Conservation (phyloP, 1,140 invertebrate genomes). For the Drosophila albomicans region DNA sequence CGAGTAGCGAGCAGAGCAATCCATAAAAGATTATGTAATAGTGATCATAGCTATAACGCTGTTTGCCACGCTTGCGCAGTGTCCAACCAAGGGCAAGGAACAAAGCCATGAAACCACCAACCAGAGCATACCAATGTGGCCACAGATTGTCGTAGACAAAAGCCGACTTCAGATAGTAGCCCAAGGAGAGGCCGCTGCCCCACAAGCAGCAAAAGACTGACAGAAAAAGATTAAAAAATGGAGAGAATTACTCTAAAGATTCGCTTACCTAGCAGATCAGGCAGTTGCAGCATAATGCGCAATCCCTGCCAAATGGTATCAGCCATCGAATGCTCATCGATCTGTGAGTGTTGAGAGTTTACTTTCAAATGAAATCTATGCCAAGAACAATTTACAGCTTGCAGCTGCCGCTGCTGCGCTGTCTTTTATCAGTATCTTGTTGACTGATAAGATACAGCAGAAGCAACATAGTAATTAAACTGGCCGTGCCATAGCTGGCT, state of each 20-base stretch:
- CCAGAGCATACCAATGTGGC: conserved; percentile 69
- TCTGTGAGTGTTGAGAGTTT: conserved; percentile 25
- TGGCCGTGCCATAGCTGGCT: background rate
- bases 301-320: conserved; percentile 57
- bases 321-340: conserved; percentile 44
- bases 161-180: conserved; percentile 76
- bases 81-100: conserved; percentile 63
- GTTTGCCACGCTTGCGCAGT: conserved; percentile 59
- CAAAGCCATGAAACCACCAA: conserved; percentile 48
- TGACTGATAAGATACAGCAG: conserved; percentile 22
- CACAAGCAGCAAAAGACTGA: conserved; percentile 67
- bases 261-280: conserved; percentile 63
- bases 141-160: conserved; percentile 76
- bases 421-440: conserved; percentile 15
- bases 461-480: conserved; percentile 32
- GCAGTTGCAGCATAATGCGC: conserved; percentile 48
- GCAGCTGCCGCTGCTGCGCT: background rate
- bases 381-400: conserved; percentile 2
- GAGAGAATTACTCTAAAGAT: too few species aligned
- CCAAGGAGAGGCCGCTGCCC: conserved; percentile 68
- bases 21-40: conserved; percentile 80
- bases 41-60: conserved; percentile 72
- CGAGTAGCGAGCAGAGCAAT: conserved; percentile 68
- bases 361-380: conserved; percentile 26
- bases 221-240: too few species aligned